phyloP scores from a whole-genome alignment of 35 echinoderm and acorn worm species.

The Ptychodera flava region DNA sequence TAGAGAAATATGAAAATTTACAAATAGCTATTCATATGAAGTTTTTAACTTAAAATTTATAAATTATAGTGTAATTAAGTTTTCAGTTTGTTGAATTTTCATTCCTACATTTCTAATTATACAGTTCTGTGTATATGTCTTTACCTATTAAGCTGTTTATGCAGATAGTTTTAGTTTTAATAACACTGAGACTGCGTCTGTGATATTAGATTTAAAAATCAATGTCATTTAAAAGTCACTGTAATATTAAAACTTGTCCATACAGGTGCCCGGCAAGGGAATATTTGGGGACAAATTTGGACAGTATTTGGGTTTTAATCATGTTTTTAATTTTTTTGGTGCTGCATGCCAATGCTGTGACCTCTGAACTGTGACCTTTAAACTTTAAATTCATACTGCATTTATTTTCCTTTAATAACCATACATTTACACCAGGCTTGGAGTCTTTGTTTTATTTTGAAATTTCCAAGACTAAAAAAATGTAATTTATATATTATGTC shows the following conservation, averaged over 20 bases:
- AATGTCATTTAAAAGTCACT: no score
- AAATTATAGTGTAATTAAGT: neutral
- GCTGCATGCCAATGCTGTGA: neutral
- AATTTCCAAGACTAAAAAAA: neutral
- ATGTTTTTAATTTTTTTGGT: neutral
- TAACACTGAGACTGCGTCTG: no score
- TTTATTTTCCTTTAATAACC: neutral
- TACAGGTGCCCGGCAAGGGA: no score
- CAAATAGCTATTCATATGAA: neutral
- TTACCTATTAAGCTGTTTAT: no score
- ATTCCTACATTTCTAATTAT: no score
- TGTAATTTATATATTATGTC: neutral
- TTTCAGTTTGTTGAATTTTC: neutral
- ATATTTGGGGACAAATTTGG: no score
- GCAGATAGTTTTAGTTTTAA: no score
- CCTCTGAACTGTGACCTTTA: neutral
- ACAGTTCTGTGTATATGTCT: no score
- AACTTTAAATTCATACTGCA: neutral
- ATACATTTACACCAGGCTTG: neutral
- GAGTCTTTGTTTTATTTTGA: neutral
- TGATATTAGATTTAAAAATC: no score
- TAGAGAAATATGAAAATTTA: no score
- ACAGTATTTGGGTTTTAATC: neutral
- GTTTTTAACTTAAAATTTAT: neutral
- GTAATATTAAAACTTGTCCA: no score